A percentile compares a stretch with the other conserved stretches of the same genome.
Evolutionary conservation across 2,113 vertebrate species (phyloP).

Genomic region (Etia nguti): DNA sequence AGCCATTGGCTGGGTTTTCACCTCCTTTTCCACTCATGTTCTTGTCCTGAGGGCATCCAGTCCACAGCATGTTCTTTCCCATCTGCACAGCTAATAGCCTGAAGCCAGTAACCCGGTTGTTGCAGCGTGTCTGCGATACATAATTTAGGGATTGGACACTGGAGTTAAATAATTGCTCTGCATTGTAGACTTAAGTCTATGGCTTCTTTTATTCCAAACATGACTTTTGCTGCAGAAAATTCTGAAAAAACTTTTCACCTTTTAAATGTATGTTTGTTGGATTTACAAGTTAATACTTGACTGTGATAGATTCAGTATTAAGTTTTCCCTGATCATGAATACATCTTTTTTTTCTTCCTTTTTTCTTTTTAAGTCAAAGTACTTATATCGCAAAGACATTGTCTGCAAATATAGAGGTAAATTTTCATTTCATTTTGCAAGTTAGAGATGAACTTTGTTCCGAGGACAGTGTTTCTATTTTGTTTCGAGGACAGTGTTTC

Average conservation of each 20-base stretch:
- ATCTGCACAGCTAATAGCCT: slow-evolving; percentile 38
- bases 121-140: neutral
- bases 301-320: neutral
- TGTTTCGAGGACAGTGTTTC: slow-evolving; percentile 12
- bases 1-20: slow-evolving; percentile 10
- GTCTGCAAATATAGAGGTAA: neutral
- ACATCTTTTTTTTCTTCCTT: neutral
- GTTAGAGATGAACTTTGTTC: neutral
- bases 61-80: slow-evolving; percentile 9
- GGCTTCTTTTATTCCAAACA: neutral
- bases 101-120: slow-evolving; percentile 17
- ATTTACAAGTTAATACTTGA: neutral
- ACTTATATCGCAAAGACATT: neutral
- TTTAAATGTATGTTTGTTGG: neutral
- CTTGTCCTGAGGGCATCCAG: slow-evolving; percentile 16
- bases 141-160: slow-evolving; percentile 6
- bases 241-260: neutral
- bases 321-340: neutral
- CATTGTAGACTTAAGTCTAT: neutral
- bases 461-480: slow-evolving; percentile 13
- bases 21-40: neutral
- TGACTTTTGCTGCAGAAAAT: neutral
- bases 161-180: neutral
- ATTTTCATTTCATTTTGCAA: neutral
- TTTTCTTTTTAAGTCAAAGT: neutral